Base-by-base conservation (phyloP, 2,113 vertebrate species). In the Suricata suricatta region DNA sequence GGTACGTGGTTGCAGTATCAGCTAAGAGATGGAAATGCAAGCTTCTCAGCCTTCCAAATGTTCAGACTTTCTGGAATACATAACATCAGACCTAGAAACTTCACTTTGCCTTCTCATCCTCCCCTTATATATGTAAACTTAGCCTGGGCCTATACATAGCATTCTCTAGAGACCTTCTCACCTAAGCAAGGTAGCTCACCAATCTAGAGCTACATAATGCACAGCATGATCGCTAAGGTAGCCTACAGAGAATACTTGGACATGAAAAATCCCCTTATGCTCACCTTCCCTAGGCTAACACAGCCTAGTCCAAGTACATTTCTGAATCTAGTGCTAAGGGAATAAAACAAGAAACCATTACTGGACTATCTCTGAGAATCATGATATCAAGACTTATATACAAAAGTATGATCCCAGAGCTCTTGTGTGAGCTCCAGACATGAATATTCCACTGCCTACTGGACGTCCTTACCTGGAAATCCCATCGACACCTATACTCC, bases 341-440 rank as follows among this genome's bases (percentile, higher is more conserved):
- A 92, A 44, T 83, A 79, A 95, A 92, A 57, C 50, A 90, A 89
- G 87, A 85, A 95, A 76, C 17, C 35, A 3, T 74, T 93, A 44
- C 25, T 13, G 66, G 25, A 5, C 38, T 93, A 27, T 72, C 21
- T 68, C 16, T 86, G 50, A 91, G 86, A 72, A 52, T 81, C 29
- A 81, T 79, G 12, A 38, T 47, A 72, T 25, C 33, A 89, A 81
- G n/a, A 7, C 41, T 93, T 85, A 50, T 7, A 57, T 10, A 57
- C 41, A 83, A 41, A 64, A 2, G 54, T 86, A 0, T 17, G 84
- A 52, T 63, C 81, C 54, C 38, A 91, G 76, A 84, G 23, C 38
- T 31, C 52, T 93, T 82, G 5, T 52, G 44, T 84, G 71, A 95
- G 44, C 74, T 68, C 33, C 13, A 31, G 9, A 57, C 31, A 47